Evolutionary conservation across 2,113 vertebrate species (phyloP).

Genomic region (Datnioides undecimradiatus): DNA sequence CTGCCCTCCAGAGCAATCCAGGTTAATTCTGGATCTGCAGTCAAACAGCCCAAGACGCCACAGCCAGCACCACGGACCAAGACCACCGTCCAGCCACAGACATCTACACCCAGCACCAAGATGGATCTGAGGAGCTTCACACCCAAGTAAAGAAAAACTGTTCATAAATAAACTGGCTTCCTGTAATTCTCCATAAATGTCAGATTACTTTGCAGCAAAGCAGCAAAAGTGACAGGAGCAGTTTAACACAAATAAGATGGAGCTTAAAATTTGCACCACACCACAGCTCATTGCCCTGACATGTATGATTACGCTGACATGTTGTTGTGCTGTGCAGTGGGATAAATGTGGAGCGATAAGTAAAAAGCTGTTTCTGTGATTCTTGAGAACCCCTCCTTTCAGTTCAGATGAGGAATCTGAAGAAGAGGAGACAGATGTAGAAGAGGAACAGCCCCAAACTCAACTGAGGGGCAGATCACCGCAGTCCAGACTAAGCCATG

Average conservation of each 20-base stretch:
- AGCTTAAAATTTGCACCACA: background rate
- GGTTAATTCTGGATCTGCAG: constrained; percentile 58
- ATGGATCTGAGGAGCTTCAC: constrained; percentile 4
- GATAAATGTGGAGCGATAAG: background rate
- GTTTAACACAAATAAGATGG: background rate
- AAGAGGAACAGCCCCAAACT: constrained; percentile 65
- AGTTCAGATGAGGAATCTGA: constrained; percentile 90
- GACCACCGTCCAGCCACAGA: constrained; percentile 72
- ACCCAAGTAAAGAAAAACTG: constrained; percentile 49
- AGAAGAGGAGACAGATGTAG: constrained; percentile 78
- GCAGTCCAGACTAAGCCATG: constrained; percentile 26
- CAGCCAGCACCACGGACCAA: constrained; percentile 78
- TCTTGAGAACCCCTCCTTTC: constrained; percentile 88
- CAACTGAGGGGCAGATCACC: constrained; percentile 62
- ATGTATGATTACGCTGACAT: background rate
- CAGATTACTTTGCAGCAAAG: background rate
- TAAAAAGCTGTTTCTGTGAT: constrained; percentile 10
- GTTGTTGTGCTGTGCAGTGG: too few relatives aligned
- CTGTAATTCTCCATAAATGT: background rate
- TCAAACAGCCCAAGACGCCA: constrained; percentile 73
- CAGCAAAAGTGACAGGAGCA: background rate
- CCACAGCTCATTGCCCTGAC: background rate
- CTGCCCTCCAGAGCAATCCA: constrained; percentile 79
- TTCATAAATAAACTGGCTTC: background rate
- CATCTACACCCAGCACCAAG: constrained; percentile 82